Evolutionary conservation across 2,888 invertebrate genomes (phyloP).

Genomic region (Villa cingulata): DNA sequence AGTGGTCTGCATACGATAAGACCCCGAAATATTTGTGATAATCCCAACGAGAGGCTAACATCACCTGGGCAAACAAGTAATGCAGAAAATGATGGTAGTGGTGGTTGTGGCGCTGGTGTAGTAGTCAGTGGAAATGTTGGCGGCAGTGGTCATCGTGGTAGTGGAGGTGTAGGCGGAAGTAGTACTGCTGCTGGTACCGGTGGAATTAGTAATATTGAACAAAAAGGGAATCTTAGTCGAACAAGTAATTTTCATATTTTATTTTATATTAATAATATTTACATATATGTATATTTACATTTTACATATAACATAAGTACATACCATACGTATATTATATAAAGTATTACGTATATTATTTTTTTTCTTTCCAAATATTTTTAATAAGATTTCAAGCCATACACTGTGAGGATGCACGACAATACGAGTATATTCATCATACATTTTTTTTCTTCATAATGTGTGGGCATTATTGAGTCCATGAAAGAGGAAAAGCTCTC

Average conservation of each 20-base stretch:
- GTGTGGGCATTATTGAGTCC: too few species aligned
- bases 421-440: too few species aligned
- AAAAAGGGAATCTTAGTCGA: conserved; percentile 3
- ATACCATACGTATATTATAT: too few species aligned
- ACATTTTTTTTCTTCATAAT: too few species aligned
- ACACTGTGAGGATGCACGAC: too few species aligned
- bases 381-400: too few species aligned
- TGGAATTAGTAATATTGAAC: not conserved
- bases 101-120: not conserved
- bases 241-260: conserved; percentile 17
- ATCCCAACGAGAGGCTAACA: conserved; percentile 20
- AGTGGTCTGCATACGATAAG: conserved; percentile 16
- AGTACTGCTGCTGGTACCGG: not conserved
- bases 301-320: too few species aligned
- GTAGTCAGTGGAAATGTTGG: not conserved
- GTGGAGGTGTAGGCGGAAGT: not conserved
- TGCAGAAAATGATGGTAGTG: conserved; percentile 11
- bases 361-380: too few species aligned
- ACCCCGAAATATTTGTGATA: conserved; percentile 20
- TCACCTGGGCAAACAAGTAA: conserved; percentile 17
- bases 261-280: too few species aligned
- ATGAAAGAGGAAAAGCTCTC: too few species aligned
- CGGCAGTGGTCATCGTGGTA: not conserved
- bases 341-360: too few species aligned
- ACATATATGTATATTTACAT: too few species aligned